Evolutionary conservation across 2,888 invertebrate species (phyloP).

Genomic region (Baronia brevicornis): DNA sequence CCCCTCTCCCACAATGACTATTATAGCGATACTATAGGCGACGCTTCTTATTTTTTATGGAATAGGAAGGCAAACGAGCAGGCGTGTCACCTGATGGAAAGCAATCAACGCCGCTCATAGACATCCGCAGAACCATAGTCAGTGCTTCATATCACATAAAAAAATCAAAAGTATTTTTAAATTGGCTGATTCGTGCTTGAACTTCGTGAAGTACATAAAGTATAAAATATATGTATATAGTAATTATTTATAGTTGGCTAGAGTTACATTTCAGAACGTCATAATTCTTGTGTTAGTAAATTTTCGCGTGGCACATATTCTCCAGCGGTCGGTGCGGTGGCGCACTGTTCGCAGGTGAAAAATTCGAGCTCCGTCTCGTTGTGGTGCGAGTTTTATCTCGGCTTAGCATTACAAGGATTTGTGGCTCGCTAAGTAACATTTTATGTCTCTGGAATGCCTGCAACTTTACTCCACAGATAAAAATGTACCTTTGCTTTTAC

Average conservation of each 20-base stretch:
- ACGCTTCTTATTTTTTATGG: no score
- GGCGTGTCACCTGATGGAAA: no score
- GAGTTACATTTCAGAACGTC: constrained; percentile 60
- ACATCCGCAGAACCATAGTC: no score
- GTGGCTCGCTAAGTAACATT: constrained; percentile 73
- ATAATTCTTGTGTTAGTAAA: constrained; percentile 68
- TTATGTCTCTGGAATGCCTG: constrained; percentile 66
- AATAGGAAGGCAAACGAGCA: no score
- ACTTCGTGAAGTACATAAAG: no score
- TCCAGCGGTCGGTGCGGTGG: constrained; percentile 25
- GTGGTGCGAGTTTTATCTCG: constrained; percentile 70
- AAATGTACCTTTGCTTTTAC: constrained; percentile 45
- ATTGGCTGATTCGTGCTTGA: no score
- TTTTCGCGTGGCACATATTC: constrained; percentile 53
- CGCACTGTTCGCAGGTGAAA: constrained; percentile 61
- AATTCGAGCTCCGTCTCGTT: constrained; percentile 61
- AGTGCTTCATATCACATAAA: no score
- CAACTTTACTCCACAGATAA: constrained; percentile 63
- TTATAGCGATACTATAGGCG: no score
- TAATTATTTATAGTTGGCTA: constrained; percentile 47
- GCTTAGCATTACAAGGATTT: constrained; percentile 74
- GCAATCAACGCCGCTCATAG: no score
- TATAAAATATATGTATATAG: no score
- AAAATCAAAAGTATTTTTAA: no score
- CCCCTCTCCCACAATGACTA: no score